Evolutionary conservation across 2,113 vertebrate genomes (phyloP).

Genomic region (Stomatorhinus ivindoensis): DNA sequence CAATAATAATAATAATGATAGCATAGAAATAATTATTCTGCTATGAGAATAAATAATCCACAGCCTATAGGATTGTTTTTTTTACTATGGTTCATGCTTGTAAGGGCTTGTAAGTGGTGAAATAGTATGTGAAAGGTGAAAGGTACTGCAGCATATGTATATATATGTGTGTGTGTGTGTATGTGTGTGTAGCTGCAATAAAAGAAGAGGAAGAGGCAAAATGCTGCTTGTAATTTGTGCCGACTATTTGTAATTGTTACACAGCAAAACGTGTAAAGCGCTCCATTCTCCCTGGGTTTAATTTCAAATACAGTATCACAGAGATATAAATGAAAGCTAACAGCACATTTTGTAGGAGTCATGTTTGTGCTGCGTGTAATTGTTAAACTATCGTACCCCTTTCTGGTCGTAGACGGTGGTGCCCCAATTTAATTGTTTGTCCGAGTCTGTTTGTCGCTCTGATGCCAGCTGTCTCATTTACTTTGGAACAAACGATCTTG

Average conservation of each 20-base stretch:
- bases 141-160: not conserved
- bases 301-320: not conserved
- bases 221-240: too few relatives aligned
- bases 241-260: not conserved
- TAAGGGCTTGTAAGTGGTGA: not conserved
- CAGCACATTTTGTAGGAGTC: not conserved
- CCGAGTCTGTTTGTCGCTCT: slow-evolving; percentile 45
- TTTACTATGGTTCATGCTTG: not conserved
- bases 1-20: not conserved
- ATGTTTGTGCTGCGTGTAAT: not conserved
- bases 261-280: not conserved
- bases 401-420: slow-evolving; percentile 38
- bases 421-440: slow-evolving; percentile 41
- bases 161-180: too few relatives aligned
- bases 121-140: not conserved
- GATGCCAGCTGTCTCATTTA: slow-evolving; percentile 53
- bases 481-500: slow-evolving; percentile 61
- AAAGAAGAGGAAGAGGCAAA: too few relatives aligned
- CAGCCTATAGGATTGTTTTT: not conserved
- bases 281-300: not conserved
- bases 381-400: not conserved
- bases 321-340: not conserved
- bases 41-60: not conserved
- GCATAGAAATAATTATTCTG: not conserved
- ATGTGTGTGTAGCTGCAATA: too few relatives aligned